phyloP scores from a whole-genome alignment of 1,140 invertebrate genomes.

The Neuroterus valhalla region DNA sequence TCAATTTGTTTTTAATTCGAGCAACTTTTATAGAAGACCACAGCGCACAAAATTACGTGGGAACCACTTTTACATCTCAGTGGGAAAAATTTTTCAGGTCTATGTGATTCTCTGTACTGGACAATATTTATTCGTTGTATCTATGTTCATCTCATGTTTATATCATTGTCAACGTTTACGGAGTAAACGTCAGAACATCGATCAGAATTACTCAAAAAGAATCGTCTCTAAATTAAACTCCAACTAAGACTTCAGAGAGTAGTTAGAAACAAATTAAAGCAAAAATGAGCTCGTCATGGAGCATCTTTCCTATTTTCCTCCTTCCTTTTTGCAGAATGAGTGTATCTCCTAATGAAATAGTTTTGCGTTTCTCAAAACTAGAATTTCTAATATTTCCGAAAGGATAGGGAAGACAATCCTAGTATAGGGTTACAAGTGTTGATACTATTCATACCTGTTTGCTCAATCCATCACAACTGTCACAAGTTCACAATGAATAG shows the following conservation, averaged over 20 bases:
- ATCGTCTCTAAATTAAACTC: not conserved
- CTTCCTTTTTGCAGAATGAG: not conserved
- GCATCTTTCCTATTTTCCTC: not conserved
- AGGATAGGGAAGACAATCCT: not conserved
- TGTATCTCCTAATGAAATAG: not conserved
- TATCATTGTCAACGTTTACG: no score
- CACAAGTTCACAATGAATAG: not conserved
- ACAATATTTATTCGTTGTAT: no score
- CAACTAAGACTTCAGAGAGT: not conserved
- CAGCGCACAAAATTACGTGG: no score
- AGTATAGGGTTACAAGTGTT: not conserved
- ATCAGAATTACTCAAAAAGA: no score
- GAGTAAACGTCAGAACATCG: no score
- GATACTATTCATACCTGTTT: not conserved
- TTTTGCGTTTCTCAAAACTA: not conserved
- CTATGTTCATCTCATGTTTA: no score
- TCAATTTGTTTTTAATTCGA: no score
- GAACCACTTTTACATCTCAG: no score
- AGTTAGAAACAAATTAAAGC: not conserved
- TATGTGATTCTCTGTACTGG: no score
- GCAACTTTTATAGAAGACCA: no score
- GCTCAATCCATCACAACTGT: constrained; percentile 21
- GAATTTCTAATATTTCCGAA: not conserved
- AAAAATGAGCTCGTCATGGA: not conserved
- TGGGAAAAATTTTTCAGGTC: no score